phyloP scores from a whole-genome alignment of 1,140 invertebrate genomes.

The Aphaenogaster ashmeadi region DNA sequence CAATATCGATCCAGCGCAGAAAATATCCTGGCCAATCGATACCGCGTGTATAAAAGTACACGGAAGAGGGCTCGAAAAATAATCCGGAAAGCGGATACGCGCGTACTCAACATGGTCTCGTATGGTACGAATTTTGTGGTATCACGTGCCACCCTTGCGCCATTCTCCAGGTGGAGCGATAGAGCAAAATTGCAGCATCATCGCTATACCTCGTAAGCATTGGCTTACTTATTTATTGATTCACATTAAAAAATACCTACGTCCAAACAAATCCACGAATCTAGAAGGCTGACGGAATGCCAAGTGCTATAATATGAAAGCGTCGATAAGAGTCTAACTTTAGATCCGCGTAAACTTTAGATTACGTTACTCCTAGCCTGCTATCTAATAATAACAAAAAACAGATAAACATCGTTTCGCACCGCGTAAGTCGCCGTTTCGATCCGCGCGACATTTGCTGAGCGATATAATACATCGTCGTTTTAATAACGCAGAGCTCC shows the following conservation, averaged over 20 bases:
- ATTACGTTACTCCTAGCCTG: background rate
- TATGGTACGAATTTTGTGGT: constrained; percentile 22
- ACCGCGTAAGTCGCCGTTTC: background rate
- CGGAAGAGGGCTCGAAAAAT: background rate
- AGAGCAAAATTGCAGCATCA: background rate
- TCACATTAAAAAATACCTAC: background rate
- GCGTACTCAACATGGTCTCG: background rate
- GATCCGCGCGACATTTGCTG: background rate
- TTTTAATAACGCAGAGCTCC: background rate
- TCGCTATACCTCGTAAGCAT: background rate
- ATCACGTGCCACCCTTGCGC: background rate
- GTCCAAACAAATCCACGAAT: background rate
- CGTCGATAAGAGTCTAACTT: constrained; percentile 25
- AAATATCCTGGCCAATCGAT: constrained; percentile 1
- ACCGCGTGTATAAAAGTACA: background rate
- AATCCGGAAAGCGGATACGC: background rate
- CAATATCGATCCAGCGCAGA: background rate
- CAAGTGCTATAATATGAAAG: background rate
- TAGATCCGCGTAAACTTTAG: constrained; percentile 4
- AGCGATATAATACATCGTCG: background rate
- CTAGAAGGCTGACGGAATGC: background rate
- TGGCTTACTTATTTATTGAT: background rate
- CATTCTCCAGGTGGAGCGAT: background rate
- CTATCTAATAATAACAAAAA: background rate
- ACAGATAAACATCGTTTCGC: background rate